Evolutionary conservation across 2,888 invertebrate genomes (phyloP), one percentile per base, ranked within the genome.

Genomic region (Euzophera pinguis): DNA sequence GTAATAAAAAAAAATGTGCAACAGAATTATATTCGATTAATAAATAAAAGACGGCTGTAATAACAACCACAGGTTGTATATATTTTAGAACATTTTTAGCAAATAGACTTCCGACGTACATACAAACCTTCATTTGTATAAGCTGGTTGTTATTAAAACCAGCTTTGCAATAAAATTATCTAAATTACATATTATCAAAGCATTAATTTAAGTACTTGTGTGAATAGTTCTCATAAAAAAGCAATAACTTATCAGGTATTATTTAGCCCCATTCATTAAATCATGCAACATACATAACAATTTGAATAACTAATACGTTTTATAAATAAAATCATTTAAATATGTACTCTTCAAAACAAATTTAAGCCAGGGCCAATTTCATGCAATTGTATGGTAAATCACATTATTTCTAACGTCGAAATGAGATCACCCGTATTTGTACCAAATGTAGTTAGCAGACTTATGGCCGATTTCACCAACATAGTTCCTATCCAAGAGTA

Each of bases 211-310:
- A 45, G 45, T 45, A 45, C 45, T 32, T 32, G 45, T 45, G 14
- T 45, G n/a, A 32, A 45, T 45, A 7, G 16, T 45, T 32, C 32
- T 39, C 16, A n/a, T 3, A 1, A 16, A 16, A 14, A 45, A 45
- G 43, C 43, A 45, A 45, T 45, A 45, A 45, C 16, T 45, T 45
- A 45, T 45, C 32, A 32, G 32, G 32, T 32, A 32, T 32, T 32
- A 32, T 9, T 9, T 32, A 32, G 32, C 32, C 32, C 32, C 32
- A 32, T 9, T 32, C 3, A 32, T 1, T 32, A 32, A 32, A 32
- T 32, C 32, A 10, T 32, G 32, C 32, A 32, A 9, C 32, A 32
- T 8, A 7, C 8, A 32, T 9, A 3, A 3, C 32, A 32, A 32
- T 32, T 32, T n/a, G n/a, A 22, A 22, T 3, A 22, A 22, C 22